These are phyloP conservation scores for Dipodomys ordii DNA, from an alignment of 2,113 vertebrate species.

Conservation along the genomic window DNA sequence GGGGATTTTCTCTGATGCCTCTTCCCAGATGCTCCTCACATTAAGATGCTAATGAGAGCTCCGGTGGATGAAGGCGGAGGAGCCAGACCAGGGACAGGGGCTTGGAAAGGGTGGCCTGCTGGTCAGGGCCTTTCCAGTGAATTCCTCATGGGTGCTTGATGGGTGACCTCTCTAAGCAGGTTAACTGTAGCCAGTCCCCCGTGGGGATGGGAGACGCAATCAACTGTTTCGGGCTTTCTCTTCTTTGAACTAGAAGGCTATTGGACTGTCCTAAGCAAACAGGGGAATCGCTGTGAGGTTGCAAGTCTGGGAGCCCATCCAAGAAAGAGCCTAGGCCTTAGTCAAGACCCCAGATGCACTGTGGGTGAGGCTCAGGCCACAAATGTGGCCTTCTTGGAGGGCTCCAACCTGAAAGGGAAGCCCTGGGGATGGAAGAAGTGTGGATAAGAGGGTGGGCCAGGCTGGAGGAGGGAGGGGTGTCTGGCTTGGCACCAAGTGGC, in stretches of 20 bases:
- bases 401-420: not conserved
- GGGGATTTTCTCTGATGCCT: slow-evolving; percentile 87
- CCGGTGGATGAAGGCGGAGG: slow-evolving; percentile 72
- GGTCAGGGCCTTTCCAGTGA: slow-evolving; percentile 51
- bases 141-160: slow-evolving; percentile 51
- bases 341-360: not conserved
- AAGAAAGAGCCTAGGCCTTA: not conserved
- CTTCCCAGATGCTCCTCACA: slow-evolving; percentile 85
- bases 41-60: slow-evolving; percentile 86
- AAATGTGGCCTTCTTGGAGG: not conserved
- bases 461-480: not conserved
- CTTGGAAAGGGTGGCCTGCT: slow-evolving; percentile 54
- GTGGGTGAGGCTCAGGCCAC: not conserved
- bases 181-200: slow-evolving; percentile 54
- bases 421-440: accelerated
- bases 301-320: not conserved
- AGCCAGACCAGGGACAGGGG: slow-evolving; percentile 55
- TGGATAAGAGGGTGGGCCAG: not conserved
- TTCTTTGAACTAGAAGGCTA: not conserved
- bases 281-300: not conserved
- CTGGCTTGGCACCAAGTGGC: not conserved
- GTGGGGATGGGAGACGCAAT: not conserved
- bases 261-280: not conserved
- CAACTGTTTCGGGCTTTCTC: not conserved
- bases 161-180: slow-evolving; percentile 61